Base-by-base conservation (phyloP, 2,797 vertebrate species). In the Delichon dasypus region DNA sequence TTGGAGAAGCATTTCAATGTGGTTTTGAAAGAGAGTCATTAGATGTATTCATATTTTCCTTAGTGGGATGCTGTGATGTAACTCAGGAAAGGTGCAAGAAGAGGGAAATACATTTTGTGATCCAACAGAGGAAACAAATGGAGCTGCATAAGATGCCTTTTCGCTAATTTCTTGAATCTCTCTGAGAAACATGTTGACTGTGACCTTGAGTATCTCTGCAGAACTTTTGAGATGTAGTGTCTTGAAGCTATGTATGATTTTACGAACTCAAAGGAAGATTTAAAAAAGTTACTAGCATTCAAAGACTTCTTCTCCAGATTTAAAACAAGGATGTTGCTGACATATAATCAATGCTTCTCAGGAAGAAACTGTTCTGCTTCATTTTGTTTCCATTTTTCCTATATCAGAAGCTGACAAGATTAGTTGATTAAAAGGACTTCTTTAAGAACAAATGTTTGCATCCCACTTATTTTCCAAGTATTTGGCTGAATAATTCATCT, bases 1-100 rank as follows among this genome's bases (percentile, higher is more conserved):
- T 48, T 80, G 68, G 61, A 90, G 89, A 88, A 94, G 27, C 74
- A 68, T 87, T 94, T 94, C 91, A 82, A 60, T 90, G 74, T 50
- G 77, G 83, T 91, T 96, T 94, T 88, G 80, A 95, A 96, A 95
- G 90, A 91, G 80, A 93, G 85, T 93, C 71, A 20, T 71, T 91
- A 76, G 88, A 87, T 45, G 16, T 68, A 82, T 94, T 83, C 77
- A 67, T 93, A 61, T 91, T 89, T 88, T 79, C 89, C 80, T 72
- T 94, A 84, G 82, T 86, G 66, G 62, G 32, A 60, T 88, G 75
- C 74, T 92, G 64, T 90, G 92, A 90, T 91, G 60, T 36, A 92
- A 75, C 36, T 85, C 40, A 53, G 86, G 61, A 91, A 76, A 95
- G 55, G 70, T 86, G 50, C 73, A 93, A 89, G 73, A 78, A 85